Evolutionary conservation across 2,113 vertebrate genomes (phyloP).

Genomic region (Apteryx mantelli): DNA sequence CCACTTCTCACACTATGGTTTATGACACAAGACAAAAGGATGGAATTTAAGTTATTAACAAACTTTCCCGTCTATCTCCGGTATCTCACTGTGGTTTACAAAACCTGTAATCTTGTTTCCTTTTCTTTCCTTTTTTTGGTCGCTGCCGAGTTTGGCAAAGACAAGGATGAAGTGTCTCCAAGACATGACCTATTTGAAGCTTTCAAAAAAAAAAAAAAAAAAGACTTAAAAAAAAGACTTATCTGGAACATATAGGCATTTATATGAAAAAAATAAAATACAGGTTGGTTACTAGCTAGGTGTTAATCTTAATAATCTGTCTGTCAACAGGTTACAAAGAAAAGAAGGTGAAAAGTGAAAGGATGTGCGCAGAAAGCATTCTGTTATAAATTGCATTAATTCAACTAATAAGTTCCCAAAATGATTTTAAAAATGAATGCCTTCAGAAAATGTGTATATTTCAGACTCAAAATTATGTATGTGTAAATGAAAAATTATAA

Average conservation of each 20-base stretch:
- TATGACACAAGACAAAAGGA: neutral
- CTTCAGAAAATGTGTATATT: neutral
- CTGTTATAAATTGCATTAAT: neutral
- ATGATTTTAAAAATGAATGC: neutral
- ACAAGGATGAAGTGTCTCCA: neutral
- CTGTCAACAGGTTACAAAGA: neutral
- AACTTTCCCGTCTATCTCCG: neutral
- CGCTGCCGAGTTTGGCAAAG: conserved; percentile 30
- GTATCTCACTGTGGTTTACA: neutral
- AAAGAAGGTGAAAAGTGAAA: neutral
- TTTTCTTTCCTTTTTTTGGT: neutral
- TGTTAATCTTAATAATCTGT: neutral
- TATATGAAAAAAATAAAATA: neutral
- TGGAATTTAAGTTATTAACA: neutral
- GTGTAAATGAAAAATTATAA: neutral
- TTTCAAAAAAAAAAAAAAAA: conserved; percentile 21
- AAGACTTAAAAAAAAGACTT: neutral
- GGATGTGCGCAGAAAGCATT: neutral
- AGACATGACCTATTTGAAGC: neutral
- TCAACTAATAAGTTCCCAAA: neutral
- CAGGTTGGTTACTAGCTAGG: neutral
- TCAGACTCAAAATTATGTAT: neutral
- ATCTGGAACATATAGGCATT: neutral
- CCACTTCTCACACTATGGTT: neutral
- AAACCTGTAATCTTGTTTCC: neutral